Base-by-base conservation (phyloP, 1,140 invertebrate genomes). In the Zaprionus tsacasi region DNA sequence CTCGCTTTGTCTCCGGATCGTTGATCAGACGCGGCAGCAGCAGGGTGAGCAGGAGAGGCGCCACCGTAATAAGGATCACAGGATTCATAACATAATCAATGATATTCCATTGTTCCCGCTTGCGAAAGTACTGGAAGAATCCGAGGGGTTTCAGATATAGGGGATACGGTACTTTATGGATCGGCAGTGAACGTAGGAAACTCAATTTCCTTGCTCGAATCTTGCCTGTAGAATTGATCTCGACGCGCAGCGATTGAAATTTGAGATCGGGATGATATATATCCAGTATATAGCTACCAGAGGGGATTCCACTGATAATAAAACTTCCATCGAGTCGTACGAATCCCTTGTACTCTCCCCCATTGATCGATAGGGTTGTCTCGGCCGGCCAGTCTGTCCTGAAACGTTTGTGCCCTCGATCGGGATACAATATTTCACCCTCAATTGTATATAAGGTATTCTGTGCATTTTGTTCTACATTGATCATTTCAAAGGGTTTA, bases 181-280 rank as follows among this genome's bases (percentile, higher is more conserved):
- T 94, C 91, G 96, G 94, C 1, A 96, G 96, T 0, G 97, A 97
- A 92, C 99, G 98, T 50, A 99, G 95, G 82, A 98, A 95, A 93
- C 99, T 99, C 0, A 99, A 95, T 94, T 96, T 97, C 52, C 99
- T 94, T 0, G 98, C 98, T 74, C 99, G 94, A 72, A 97, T 97
- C 93, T 99, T 99, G n/a, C 99, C 99, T 92, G 97, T 98, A 0
- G 95, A 96, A 89, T 97, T 98, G 43, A 99, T 98, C 93, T 99
- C 98, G 2, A 99, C 96, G 68, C 98, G 94, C 1, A 91, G 95
- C 7, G 97, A 96, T 79, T 98, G 97, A 88, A 98, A 99, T 66
- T 96, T 93, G 79, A 96, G 97, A 83, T 98, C 96, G 11, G 98
- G 96, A 93, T 99, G 96, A 2, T 97, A 91, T 3, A 99, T 95